These are phyloP conservation scores for Tenualosa ilisha DNA, from an alignment of 2,797 vertebrate genomes.

Conservation along the genomic window DNA sequence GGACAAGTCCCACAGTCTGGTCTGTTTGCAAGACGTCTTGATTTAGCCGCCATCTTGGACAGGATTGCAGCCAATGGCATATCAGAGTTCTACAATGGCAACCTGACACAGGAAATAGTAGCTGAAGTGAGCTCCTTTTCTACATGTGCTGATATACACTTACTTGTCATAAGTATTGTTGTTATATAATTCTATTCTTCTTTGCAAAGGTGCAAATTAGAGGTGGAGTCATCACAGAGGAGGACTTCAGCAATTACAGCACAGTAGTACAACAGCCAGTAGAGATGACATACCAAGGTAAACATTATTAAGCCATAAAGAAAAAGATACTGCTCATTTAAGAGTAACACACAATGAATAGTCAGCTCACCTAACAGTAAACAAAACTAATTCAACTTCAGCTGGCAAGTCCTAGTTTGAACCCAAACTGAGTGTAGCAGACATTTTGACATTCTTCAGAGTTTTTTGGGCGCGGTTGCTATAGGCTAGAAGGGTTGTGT, in stretches of 20 bases:
- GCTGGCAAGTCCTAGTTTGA: too few species aligned
- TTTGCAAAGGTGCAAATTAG: conserved; percentile 76
- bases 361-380: neutral
- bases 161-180: neutral
- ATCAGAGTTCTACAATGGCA: conserved; percentile 86
- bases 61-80: conserved; percentile 78
- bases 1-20: conserved; percentile 81
- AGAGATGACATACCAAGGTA: conserved; percentile 61
- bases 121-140: conserved; percentile 72
- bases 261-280: conserved; percentile 82
- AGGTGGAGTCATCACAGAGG: conserved; percentile 86
- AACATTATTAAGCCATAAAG: neutral
- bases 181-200: neutral
- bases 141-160: neutral
- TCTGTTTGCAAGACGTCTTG: conserved; percentile 75
- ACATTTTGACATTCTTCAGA: too few species aligned
- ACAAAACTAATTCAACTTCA: neutral
- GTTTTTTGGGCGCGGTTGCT: too few species aligned
- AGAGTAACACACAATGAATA: neutral
- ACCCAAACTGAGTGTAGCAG: too few species aligned
- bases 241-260: conserved; percentile 93
- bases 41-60: conserved; percentile 85
- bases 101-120: conserved; percentile 88
- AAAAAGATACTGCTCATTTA: neutral
- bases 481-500: too few species aligned